These are phyloP conservation scores for Thunnus maccoyii DNA, from an alignment of 2,113 vertebrate genomes.

Conservation along the genomic window DNA sequence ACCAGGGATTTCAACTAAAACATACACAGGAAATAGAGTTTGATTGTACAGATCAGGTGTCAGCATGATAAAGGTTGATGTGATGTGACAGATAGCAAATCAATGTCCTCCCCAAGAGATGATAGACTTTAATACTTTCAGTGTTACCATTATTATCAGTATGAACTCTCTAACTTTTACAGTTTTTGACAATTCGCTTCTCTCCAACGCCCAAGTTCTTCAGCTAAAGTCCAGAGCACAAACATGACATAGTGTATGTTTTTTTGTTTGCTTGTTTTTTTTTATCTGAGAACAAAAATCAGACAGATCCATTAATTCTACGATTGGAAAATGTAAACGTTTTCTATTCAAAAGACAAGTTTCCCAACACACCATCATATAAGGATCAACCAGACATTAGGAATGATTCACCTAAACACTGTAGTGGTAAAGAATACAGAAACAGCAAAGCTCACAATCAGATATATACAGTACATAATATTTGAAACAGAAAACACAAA, in stretches of 20 bases:
- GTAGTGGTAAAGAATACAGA: neutral
- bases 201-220: neutral
- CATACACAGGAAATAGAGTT: neutral
- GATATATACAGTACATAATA: slow-evolving; percentile 53
- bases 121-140: neutral
- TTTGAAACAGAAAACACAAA: slow-evolving; percentile 34
- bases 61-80: neutral
- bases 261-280: too few relatives aligned
- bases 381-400: neutral
- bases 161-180: neutral
- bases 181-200: neutral
- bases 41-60: slow-evolving; percentile 9
- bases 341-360: neutral
- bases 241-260: neutral
- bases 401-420: slow-evolving; percentile 16
- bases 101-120: neutral
- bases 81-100: slow-evolving; percentile 10
- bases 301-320: neutral
- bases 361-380: neutral
- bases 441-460: slow-evolving; percentile 41
- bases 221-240: slow-evolving; percentile 20
- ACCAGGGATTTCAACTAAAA: slow-evolving; percentile 29
- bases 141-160: neutral
- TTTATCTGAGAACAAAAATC: too few relatives aligned
- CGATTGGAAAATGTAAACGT: slow-evolving; percentile 30